Evolutionary conservation across 2,888 invertebrate genomes (phyloP).

Genomic region (Oscheius sp.): DNA sequence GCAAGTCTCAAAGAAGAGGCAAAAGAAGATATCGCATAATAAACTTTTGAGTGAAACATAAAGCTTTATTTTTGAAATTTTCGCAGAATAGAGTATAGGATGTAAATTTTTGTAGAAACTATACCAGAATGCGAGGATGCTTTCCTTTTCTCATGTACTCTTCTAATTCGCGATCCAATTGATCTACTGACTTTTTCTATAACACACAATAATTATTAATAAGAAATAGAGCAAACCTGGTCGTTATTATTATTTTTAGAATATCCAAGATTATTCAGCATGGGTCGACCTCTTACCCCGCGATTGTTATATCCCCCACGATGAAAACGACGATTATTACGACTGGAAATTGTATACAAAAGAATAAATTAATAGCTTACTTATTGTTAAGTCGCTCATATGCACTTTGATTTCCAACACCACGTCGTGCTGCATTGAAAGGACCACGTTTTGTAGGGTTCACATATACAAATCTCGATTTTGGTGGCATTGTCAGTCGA

Average conservation of each 20-base stretch:
- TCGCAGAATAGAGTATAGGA: too few species aligned
- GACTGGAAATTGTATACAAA: background rate
- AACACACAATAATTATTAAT: too few species aligned
- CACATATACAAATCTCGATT: conserved; percentile 13
- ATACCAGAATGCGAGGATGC: conserved; percentile 51
- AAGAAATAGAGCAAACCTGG: too few species aligned
- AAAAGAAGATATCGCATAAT: too few species aligned
- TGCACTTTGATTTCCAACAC: background rate
- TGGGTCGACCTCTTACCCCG: background rate
- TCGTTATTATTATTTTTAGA: background rate
- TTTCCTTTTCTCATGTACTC: conserved; percentile 58
- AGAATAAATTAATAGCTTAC: background rate
- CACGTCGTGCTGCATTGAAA: background rate
- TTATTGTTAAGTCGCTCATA: background rate
- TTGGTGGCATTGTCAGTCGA: background rate
- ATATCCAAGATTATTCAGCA: background rate
- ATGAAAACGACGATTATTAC: conserved; percentile 2
- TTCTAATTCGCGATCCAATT: conserved; percentile 59
- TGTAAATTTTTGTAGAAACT: background rate
- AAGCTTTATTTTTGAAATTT: too few species aligned
- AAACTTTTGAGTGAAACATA: too few species aligned
- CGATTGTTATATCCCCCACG: background rate
- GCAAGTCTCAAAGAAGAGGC: too few species aligned
- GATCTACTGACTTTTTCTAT: conserved; percentile 55
- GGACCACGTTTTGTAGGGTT: background rate